phyloP scores from a whole-genome alignment of 1,140 invertebrate species.

The Heliconius hewitsoni region DNA sequence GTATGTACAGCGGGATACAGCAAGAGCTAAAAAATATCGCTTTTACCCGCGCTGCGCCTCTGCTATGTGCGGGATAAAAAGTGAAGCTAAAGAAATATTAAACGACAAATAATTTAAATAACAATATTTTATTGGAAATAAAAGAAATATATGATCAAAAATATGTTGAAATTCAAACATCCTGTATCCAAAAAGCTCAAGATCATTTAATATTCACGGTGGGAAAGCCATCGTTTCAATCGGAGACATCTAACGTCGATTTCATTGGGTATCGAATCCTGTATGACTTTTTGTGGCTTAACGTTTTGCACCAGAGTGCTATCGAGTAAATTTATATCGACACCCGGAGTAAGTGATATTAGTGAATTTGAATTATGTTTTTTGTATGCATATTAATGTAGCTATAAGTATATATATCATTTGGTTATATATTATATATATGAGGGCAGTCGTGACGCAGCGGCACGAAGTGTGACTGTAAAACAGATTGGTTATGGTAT shows the following conservation, averaged over 20 bases:
- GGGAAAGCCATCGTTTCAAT: conserved; percentile 31
- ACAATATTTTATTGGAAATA: too few species aligned
- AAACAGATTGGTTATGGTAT: too few species aligned
- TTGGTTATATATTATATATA: too few species aligned
- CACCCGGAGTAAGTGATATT: not conserved
- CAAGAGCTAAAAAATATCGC: too few species aligned
- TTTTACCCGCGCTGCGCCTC: too few species aligned
- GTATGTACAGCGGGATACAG: too few species aligned
- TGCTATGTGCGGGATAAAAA: too few species aligned
- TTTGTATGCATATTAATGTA: not conserved
- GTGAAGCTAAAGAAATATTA: too few species aligned
- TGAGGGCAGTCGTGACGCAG: too few species aligned
- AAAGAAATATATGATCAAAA: not conserved
- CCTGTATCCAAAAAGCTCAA: conserved; percentile 15
- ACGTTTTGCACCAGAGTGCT: not conserved
- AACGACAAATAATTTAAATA: too few species aligned
- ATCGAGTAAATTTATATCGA: not conserved
- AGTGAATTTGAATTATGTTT: not conserved
- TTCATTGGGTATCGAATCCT: conserved; percentile 27
- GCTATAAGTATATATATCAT: too few species aligned
- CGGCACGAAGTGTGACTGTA: too few species aligned
- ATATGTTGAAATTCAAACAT: not conserved
- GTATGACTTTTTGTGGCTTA: conserved; percentile 2
- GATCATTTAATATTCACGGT: conserved; percentile 34
- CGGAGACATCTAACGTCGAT: conserved; percentile 26